Base-by-base conservation (phyloP, 1,140 invertebrate genomes). In the Scaptomyza hsui region DNA sequence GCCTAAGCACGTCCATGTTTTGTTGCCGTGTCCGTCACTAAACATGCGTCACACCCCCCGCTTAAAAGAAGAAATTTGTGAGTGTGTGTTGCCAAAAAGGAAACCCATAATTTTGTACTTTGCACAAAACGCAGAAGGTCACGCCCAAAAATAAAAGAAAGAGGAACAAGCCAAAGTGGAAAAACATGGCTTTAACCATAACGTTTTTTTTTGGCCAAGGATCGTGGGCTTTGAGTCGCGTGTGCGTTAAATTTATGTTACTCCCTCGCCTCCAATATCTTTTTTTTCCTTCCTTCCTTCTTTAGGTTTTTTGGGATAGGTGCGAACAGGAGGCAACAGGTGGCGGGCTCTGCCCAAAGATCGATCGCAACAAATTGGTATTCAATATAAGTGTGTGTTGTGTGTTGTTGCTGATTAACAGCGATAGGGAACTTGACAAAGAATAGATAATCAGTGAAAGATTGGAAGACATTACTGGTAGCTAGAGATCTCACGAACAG, bases 91-190 rank as follows among this genome's bases (percentile, higher is more conserved):
- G 48, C 42, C 55, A 62, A 57, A 61, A 52, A 56, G 73, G 73
- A 71, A 86, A 88, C 82, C 82, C 82, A 88, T 86, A 86, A 86
- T 86, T 86, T 88, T 69, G 75, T 86, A 88, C 68, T 86, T 86
- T 86, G 82, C 32, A 49, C 72, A 79, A 85, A 79, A 74, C 76
- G 62, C 70, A 63, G 41, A 64, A 70, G 76, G 60, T 67, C 77
- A 81, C 81, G 81, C 82, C 81, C 78, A 68, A 9, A 62, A 39
- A 32, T 15, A 35, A 55, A 32, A 61, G 49, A 59, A 41, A 69
- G 2, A 51, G 13, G 13, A 26, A 18, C 2, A 42, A 45, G 15
- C 29, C n/a, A n/a, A 61, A 26, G 4, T 21, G 19, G 24, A 13
- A 45, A 44, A 47, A 64, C 9, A 56, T 47, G 59, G 32, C 32